phyloP scores from a whole-genome alignment of 2,113 vertebrate genomes.

The Gavialis gangeticus region DNA sequence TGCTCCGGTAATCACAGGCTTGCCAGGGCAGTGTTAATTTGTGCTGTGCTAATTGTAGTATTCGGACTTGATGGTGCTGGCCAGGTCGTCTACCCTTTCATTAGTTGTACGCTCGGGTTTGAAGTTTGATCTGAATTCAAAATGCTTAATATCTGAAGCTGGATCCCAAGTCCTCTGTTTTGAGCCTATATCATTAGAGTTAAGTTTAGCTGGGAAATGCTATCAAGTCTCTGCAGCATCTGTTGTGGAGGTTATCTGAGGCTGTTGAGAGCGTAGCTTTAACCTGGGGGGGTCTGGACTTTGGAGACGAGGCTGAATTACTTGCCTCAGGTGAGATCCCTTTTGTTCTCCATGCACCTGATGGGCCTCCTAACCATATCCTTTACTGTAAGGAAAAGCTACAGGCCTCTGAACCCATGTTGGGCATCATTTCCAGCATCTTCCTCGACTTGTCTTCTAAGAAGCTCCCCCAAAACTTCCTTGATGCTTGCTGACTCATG shows the following conservation, averaged over 20 bases:
- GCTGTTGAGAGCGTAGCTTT: slow-evolving; percentile 21
- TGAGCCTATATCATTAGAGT: slow-evolving; percentile 19
- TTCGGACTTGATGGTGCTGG: neutral
- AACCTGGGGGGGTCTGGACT: neutral
- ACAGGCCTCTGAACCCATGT: accelerated
- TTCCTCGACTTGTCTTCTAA: neutral
- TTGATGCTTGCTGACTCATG: neutral
- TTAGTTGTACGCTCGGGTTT: slow-evolving; percentile 21
- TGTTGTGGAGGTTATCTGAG: neutral
- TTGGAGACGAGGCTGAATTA: neutral
- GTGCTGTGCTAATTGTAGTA: neutral
- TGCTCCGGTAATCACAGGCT: slow-evolving; percentile 28
- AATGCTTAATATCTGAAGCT: neutral
- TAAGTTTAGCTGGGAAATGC: slow-evolving; percentile 38
- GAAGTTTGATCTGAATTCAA: neutral
- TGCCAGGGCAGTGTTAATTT: neutral
- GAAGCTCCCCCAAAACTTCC: neutral
- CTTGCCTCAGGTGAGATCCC: neutral
- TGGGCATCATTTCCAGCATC: accelerated
- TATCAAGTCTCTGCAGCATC: neutral
- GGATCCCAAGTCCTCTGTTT: neutral
- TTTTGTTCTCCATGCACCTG: neutral
- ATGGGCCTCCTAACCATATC: neutral
- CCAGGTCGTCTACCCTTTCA: neutral
- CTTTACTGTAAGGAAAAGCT: neutral